phyloP scores from a whole-genome alignment of 2,888 invertebrate species.

The Galerucella nymphaeae region DNA sequence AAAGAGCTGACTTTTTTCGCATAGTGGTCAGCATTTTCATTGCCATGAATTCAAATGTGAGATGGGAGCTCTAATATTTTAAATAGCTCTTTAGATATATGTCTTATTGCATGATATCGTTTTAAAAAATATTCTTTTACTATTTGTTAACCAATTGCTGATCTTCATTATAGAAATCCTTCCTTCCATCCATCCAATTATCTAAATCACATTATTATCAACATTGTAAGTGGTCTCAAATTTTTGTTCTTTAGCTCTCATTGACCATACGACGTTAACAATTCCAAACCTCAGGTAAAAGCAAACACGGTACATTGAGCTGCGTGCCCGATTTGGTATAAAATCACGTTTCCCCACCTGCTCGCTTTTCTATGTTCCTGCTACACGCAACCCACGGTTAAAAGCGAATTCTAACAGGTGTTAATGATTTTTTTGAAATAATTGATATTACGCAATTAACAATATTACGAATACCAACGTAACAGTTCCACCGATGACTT shows the following conservation, averaged over 20 bases:
- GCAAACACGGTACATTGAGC: conserved; percentile 41
- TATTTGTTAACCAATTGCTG: no score
- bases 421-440: conserved; percentile 53
- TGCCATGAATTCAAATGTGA: no score
- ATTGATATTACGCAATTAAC: conserved; percentile 43
- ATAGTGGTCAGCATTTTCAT: no score
- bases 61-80: no score
- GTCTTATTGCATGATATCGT: no score
- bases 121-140: no score
- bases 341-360: conserved; percentile 40
- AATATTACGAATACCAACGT: conserved; percentile 19
- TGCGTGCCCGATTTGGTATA: conserved; percentile 36
- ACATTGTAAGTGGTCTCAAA: not conserved
- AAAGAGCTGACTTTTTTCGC: no score
- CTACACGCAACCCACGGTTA: conserved; percentile 57
- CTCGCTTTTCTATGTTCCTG: conserved; percentile 54
- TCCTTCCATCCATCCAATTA: no score
- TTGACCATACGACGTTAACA: conserved; percentile 38
- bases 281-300: conserved; percentile 46
- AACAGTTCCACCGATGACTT: conserved; percentile 1
- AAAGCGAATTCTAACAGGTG: conserved; percentile 64
- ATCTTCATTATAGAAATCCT: no score
- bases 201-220: not conserved
- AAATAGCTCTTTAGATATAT: no score
- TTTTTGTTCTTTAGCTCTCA: not conserved